phyloP scores from a whole-genome alignment of 2,797 vertebrate species.

The Enteromius unitaeniatus region DNA sequence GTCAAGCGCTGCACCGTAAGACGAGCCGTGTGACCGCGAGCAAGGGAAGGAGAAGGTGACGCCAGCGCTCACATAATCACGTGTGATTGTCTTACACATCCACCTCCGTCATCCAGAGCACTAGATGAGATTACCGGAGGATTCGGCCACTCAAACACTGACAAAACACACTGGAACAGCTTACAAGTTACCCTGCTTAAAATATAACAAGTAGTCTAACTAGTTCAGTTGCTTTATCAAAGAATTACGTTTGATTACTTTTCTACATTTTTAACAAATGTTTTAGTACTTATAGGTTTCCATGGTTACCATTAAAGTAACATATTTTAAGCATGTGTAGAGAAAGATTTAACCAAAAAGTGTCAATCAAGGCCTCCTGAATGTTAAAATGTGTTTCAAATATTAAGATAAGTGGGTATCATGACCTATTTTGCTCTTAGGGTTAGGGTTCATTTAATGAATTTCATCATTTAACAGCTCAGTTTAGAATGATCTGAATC shows the following conservation, averaged over 20 bases:
- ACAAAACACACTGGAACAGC: background rate
- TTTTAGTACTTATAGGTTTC: too few species aligned
- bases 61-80: constrained; percentile 21
- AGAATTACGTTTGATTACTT: background rate
- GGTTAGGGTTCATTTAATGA: too few species aligned
- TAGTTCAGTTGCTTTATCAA: background rate
- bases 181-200: background rate
- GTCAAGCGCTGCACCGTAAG: background rate
- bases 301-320: too few species aligned
- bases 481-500: too few species aligned
- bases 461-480: too few species aligned
- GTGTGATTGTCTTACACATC: constrained; percentile 20
- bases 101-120: constrained; percentile 43
- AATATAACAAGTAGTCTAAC: background rate
- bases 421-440: too few species aligned
- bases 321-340: too few species aligned
- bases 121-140: constrained; percentile 39
- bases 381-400: too few species aligned
- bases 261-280: too few species aligned
- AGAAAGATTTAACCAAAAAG: too few species aligned
- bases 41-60: background rate
- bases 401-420: too few species aligned
- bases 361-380: too few species aligned
- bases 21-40: constrained; percentile 11
- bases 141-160: constrained; percentile 11